phyloP scores from a whole-genome alignment of 2,797 vertebrate genomes.

The Decapterus maruadsi region DNA sequence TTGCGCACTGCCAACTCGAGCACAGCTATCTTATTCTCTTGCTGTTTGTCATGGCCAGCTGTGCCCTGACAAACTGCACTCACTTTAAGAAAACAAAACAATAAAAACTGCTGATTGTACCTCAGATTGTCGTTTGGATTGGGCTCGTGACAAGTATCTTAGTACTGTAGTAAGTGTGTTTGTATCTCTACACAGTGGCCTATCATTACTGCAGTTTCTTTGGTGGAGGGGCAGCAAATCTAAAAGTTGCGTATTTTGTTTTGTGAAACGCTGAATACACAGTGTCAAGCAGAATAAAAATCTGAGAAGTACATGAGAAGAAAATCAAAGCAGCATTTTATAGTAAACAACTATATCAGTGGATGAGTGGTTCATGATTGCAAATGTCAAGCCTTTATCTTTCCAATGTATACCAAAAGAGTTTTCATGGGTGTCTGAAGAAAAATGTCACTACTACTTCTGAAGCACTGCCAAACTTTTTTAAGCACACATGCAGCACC shows the following conservation, averaged over 20 bases:
- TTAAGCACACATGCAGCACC: constrained; percentile 64
- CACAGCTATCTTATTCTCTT: constrained; percentile 61
- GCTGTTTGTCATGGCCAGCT: constrained; percentile 53
- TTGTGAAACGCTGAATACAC: constrained; percentile 25
- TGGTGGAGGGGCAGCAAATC: constrained; percentile 2
- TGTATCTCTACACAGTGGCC: constrained; percentile 71
- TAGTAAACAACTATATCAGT: constrained; percentile 32
- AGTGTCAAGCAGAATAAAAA: constrained; percentile 32
- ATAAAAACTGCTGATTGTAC: constrained; percentile 56
- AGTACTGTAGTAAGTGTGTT: constrained; percentile 69
- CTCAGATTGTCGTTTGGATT: constrained; percentile 42
- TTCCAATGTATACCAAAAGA: constrained; percentile 58
- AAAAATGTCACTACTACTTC: constrained; percentile 50
- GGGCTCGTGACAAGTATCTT: constrained; percentile 51
- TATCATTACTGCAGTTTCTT: constrained; percentile 53
- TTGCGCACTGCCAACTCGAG: constrained; percentile 77
- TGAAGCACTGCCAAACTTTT: constrained; percentile 81
- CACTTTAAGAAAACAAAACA: constrained; percentile 55
- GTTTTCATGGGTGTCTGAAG: constrained; percentile 35
- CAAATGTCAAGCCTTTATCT: constrained; percentile 56
- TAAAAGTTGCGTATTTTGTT: constrained; percentile 49
- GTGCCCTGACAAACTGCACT: constrained; percentile 72
- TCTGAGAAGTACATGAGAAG: constrained; percentile 27
- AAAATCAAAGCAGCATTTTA: constrained; percentile 36
- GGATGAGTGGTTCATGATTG: constrained; percentile 38